A percentile compares a stretch with the other conserved stretches of the same genome.
Conservation (phyloP, 2,113 vertebrate genomes). For the Apistogramma diplotaenia region DNA sequence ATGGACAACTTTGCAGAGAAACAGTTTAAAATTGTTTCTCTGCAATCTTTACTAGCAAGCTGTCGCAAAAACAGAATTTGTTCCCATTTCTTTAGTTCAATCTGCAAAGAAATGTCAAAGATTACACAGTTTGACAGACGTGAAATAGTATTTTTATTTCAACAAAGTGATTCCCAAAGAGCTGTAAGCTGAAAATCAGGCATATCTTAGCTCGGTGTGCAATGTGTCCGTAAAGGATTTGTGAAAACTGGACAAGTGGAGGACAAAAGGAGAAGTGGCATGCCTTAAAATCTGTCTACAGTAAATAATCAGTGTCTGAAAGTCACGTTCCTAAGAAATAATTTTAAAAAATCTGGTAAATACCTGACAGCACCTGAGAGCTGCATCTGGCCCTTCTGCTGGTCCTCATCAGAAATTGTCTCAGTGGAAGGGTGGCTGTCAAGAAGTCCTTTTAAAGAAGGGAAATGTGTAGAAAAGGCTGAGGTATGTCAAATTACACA, state of each 20-base stretch:
- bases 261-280: neutral
- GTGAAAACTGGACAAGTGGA: accelerated
- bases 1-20: too few relatives aligned
- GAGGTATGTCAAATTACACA: neutral
- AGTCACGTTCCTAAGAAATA: neutral
- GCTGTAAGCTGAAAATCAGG: accelerated
- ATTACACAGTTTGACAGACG: too few relatives aligned
- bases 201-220: neutral
- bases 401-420: neutral
- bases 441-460: neutral
- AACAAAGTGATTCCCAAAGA: neutral
- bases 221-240: neutral
- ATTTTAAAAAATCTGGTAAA: neutral
- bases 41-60: too few relatives aligned
- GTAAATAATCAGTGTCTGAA: neutral
- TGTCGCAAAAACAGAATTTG: too few relatives aligned
- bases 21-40: too few relatives aligned
- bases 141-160: neutral
- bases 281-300: neutral
- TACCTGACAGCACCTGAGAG: neutral
- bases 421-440: neutral
- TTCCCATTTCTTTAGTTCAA: too few relatives aligned
- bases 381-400: neutral
- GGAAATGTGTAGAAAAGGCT: neutral
- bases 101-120: too few relatives aligned